Evolutionary conservation across 2,797 vertebrate genomes (phyloP).

Genomic region (Stomatorhinus walkeri): DNA sequence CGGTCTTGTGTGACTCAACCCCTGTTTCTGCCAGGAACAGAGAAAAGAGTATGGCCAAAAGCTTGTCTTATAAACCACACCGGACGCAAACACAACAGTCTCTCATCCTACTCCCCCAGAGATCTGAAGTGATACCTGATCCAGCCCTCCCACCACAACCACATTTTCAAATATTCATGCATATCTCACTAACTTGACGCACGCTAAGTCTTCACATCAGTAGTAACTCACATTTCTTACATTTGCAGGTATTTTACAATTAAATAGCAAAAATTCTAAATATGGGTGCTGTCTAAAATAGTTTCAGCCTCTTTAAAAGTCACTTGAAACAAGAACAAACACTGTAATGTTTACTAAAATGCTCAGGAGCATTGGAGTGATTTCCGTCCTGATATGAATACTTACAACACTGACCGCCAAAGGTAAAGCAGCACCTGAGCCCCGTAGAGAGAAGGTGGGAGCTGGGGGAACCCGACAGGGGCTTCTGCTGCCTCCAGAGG

Average conservation of each 20-base stretch:
- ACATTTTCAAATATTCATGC: not conserved
- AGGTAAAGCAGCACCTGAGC: not conserved
- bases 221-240: not conserved
- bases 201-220: not conserved
- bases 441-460: not conserved
- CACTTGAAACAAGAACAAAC: not conserved
- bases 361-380: not conserved
- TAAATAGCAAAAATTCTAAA: not conserved
- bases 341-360: not conserved
- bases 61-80: not conserved
- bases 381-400: not conserved
- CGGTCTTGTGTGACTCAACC: slow-evolving; percentile 74
- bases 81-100: not conserved
- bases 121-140: not conserved
- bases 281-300: not conserved
- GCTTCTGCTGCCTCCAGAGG: not conserved
- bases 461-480: not conserved
- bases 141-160: not conserved
- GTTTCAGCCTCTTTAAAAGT: not conserved
- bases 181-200: not conserved
- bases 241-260: not conserved
- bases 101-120: not conserved
- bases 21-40: slow-evolving; percentile 64
- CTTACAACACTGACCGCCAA: not conserved
- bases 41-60: slow-evolving; percentile 26